Evolutionary conservation across 1,140 invertebrate genomes (phyloP).

Genomic region (Drosophila virilis): DNA sequence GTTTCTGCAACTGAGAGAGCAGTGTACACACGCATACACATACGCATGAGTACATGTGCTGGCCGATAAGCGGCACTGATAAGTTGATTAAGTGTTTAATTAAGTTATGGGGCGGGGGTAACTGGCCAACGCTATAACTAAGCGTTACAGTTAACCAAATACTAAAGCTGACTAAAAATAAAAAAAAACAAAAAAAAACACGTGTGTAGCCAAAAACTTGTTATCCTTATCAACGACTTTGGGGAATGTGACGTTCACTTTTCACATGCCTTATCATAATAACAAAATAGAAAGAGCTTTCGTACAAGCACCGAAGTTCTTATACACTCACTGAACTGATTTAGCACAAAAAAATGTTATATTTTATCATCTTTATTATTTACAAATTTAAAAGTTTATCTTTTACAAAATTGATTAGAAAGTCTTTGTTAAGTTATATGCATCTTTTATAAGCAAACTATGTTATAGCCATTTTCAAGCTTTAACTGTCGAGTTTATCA

Average conservation of each 20-base stretch:
- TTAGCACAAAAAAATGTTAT: not conserved
- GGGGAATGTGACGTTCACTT: slow-evolving; percentile 54
- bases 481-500: not conserved
- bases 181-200: slow-evolving; percentile 24
- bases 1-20: slow-evolving; percentile 38
- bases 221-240: slow-evolving; percentile 49
- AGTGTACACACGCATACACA: slow-evolving; percentile 1
- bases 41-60: not conserved
- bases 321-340: not conserved
- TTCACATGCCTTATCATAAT: slow-evolving; percentile 46
- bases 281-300: slow-evolving; percentile 7
- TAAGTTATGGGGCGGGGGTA: slow-evolving; percentile 59
- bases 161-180: slow-evolving; percentile 3
- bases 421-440: no score
- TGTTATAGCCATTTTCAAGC: no score
- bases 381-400: not conserved
- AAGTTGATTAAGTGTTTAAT: slow-evolving; percentile 76
- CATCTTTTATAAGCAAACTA: not conserved
- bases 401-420: no score
- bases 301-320: not conserved
- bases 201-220: slow-evolving; percentile 37
- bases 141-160: slow-evolving; percentile 34
- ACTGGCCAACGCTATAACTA: slow-evolving; percentile 53
- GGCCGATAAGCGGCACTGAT: slow-evolving; percentile 65
- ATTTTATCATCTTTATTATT: not conserved